Evolutionary conservation across 1,140 invertebrate genomes (phyloP).

Genomic region (Myzus persicae): DNA sequence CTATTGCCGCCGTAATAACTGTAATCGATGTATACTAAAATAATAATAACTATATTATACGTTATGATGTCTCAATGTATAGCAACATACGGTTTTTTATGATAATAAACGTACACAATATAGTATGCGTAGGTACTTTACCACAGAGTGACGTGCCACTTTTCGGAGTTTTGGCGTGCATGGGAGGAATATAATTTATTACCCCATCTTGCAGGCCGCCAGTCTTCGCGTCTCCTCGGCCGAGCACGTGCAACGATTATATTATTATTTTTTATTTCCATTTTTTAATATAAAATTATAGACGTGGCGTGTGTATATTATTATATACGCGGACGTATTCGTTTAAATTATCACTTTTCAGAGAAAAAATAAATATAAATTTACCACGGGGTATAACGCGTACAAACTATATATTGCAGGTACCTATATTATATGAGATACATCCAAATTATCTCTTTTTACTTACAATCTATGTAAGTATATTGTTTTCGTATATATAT

Average conservation of each 20-base stretch:
- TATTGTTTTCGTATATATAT: not conserved
- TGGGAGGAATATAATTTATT: not conserved
- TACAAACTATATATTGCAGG: too few species aligned
- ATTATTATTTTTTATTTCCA: not conserved
- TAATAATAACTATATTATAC: not conserved
- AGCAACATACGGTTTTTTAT: not conserved
- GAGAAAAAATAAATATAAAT: not conserved
- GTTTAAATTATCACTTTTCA: not conserved
- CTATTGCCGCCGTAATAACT: not conserved
- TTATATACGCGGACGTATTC: not conserved
- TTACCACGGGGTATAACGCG: not conserved
- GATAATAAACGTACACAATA: not conserved
- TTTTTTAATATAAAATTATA: slow-evolving; percentile 14
- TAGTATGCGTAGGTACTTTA: not conserved
- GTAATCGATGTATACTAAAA: not conserved
- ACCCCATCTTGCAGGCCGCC: not conserved
- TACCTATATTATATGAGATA: too few species aligned
- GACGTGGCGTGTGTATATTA: not conserved
- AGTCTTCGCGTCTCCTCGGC: not conserved
- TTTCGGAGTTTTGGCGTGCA: not conserved
- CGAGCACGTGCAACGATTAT: not conserved
- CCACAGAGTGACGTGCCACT: not conserved
- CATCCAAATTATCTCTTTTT: not conserved
- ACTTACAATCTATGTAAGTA: too few species aligned
- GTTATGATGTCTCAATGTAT: not conserved